Evolutionary conservation across 2,113 vertebrate species (phyloP), one percentile per base, ranked within the genome.

Genomic region (Bothrops jararaca): DNA sequence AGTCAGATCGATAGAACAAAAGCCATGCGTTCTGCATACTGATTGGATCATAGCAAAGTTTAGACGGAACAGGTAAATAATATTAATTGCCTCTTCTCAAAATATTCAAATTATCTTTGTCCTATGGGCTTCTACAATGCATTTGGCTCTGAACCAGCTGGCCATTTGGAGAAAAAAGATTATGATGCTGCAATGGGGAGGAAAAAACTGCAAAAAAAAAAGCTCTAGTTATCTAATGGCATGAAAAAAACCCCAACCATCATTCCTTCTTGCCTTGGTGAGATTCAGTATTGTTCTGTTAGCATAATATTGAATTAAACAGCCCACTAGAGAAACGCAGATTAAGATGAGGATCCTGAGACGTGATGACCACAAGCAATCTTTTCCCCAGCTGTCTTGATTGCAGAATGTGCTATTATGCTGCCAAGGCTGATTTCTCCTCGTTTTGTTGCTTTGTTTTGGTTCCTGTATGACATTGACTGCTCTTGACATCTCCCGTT

Each of bases 401-500:
- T 88, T 60, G 85, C 26, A 20, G 56, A 92, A 69, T 5, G 29
- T n/a, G 60, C 42, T 91, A 89, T 89, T 69, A 92, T 10, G 52
- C 42, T 53, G 53, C 34, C 54, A 56, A 23, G 54, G 15, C n/a
- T 64, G 57, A n/a, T 24, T 48, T 45, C 7, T 23, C 24, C 56
- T 64, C 54, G 64, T 89, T 89, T 89, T 29, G 24, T 50, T 50
- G 58, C 89, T 45, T 94, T 60, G 2, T 90, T 90, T 88, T 60
- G 39, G 58, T n/a, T 88, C 89, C 53, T 1, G n/a, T 3, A 34
- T 85, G 89, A 60, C 91, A 94, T 92, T 91, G 85, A 54, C 45
- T 94, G 50, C 45, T 86, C 91, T 94, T 89, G 91, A 94, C 85
- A 91, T 85, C 74, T n/a, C 91, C 89, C 58, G 50, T 87, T 54